phyloP scores from a whole-genome alignment of 2,113 vertebrate genomes.

The Mesoclemmys tuberculata region DNA sequence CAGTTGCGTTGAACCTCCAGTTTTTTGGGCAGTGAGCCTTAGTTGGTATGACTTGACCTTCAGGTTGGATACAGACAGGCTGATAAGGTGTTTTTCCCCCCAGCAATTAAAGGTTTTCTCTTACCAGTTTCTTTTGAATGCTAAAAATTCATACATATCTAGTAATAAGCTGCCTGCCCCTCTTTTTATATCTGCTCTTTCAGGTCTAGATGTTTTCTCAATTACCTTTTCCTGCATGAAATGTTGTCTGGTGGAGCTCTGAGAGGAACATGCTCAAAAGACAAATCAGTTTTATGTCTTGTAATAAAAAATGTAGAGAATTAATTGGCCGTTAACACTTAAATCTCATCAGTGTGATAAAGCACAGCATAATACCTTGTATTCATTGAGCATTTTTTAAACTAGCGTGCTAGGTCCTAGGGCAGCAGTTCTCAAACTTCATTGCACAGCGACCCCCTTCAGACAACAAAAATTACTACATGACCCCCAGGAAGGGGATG shows the following conservation, averaged over 20 bases:
- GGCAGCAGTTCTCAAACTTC: too few species aligned
- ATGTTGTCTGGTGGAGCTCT: not conserved
- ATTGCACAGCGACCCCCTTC: too few species aligned
- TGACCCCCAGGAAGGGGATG: too few species aligned
- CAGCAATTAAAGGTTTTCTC: not conserved
- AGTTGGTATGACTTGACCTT: not conserved
- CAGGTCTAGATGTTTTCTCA: not conserved
- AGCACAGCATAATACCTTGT: not conserved
- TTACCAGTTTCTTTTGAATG: not conserved
- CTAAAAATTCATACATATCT: not conserved
- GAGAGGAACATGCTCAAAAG: not conserved
- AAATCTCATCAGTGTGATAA: not conserved
- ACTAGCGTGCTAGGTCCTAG: not conserved
- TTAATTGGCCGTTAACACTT: not conserved
- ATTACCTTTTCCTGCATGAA: not conserved
- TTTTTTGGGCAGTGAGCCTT: not conserved
- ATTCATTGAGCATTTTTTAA: not conserved
- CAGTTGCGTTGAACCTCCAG: rapidly evolving
- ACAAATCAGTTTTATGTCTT: not conserved
- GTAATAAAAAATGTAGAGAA: not conserved
- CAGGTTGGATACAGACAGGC: too few species aligned
- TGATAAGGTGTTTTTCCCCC: too few species aligned
- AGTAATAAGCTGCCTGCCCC: too few species aligned
- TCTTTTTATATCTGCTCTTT: not conserved
- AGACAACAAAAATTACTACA: too few species aligned